These are phyloP conservation scores for Bos indicus DNA, from an alignment of 2,113 vertebrate species.

Conservation along the genomic window DNA sequence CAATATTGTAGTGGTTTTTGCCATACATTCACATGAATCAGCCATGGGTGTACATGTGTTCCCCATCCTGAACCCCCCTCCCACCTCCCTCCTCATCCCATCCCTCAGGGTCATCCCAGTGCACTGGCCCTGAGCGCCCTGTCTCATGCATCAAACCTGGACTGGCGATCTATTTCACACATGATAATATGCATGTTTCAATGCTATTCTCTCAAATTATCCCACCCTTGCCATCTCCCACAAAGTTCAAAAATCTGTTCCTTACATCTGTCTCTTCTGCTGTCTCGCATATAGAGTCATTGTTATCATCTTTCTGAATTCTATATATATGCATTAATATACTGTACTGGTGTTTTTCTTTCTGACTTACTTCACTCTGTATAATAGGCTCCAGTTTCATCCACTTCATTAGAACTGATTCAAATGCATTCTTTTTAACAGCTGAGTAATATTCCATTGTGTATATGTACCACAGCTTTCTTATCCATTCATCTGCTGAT, in stretches of 20 bases:
- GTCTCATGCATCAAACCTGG: neutral
- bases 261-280: neutral
- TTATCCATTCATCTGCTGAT: neutral
- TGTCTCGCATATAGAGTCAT: neutral
- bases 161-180: neutral
- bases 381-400: neutral
- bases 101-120: neutral
- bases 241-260: neutral
- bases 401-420: neutral
- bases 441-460: neutral
- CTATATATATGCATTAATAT: rapidly evolving
- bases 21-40: neutral
- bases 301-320: neutral
- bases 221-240: rapidly evolving
- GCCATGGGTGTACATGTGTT: neutral
- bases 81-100: neutral
- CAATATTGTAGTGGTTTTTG: neutral
- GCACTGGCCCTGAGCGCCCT: neutral
- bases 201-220: neutral
- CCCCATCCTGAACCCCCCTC: neutral
- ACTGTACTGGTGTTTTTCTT: neutral
- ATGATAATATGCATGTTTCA: neutral
- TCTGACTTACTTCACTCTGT: neutral
- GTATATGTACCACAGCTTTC: neutral
- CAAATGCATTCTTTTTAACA: neutral